Conservation (phyloP, 2,113 vertebrate genomes). For the Silurus meridionalis region DNA sequence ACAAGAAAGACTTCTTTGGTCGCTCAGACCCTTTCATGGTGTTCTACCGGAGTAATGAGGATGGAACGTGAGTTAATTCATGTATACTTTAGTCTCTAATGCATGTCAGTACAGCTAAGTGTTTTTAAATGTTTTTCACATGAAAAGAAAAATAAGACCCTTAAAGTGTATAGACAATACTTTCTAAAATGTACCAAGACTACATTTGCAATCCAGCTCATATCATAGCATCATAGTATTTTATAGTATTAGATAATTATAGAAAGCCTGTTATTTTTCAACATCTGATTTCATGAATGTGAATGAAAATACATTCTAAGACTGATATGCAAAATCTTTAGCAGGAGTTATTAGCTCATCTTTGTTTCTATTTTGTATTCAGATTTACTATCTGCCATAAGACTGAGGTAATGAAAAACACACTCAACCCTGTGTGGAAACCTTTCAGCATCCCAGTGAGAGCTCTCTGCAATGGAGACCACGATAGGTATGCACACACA, state of each 20-base stretch:
- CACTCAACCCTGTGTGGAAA: slow-evolving; percentile 87
- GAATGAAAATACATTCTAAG: background rate
- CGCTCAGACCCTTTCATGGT: slow-evolving; percentile 92
- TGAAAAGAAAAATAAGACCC: background rate
- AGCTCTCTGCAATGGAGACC: slow-evolving; percentile 90
- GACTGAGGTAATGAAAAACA: slow-evolving; percentile 81
- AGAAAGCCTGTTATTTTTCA: background rate
- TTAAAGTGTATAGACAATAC: background rate
- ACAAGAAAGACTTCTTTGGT: slow-evolving; percentile 94
- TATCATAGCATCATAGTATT: background rate
- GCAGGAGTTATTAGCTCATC: background rate
- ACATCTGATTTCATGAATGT: background rate
- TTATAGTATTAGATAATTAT: background rate
- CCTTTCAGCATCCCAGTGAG: slow-evolving; percentile 88
- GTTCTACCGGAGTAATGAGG: slow-evolving; percentile 91
- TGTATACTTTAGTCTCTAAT: background rate
- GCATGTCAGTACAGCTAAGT: background rate
- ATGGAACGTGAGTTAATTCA: slow-evolving; percentile 82
- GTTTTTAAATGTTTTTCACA: slow-evolving; percentile 1
- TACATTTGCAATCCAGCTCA: background rate
- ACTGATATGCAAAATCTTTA: background rate
- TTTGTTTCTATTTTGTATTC: slow-evolving; percentile 43
- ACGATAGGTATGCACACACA: slow-evolving; percentile 77
- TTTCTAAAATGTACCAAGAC: background rate
- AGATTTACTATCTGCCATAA: slow-evolving; percentile 79